Percentiles rank a stretch among this genome's conserved stretches.
These are phyloP conservation scores for Callionymus lyra DNA, from an alignment of 2,113 vertebrate genomes.

Conservation along the genomic window DNA sequence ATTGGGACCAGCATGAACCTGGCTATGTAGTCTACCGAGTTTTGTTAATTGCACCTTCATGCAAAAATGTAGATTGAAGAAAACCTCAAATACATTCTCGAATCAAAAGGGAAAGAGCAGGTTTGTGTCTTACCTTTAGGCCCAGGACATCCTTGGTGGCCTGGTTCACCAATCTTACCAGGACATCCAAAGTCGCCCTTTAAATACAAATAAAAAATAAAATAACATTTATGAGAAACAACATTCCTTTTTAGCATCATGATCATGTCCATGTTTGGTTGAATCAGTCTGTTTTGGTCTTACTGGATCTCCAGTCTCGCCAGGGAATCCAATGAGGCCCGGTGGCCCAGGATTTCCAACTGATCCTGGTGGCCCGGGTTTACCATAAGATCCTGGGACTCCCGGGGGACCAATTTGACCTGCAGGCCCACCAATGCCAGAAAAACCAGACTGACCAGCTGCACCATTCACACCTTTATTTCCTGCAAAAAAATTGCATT, in stretches of 20 bases:
- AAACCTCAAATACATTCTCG: too few species aligned
- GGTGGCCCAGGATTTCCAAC: constrained; percentile 47
- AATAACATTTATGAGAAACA: not conserved
- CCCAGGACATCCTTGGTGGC: constrained; percentile 40
- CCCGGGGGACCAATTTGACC: constrained; percentile 42
- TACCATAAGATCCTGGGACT: constrained; percentile 29
- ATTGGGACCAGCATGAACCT: too few species aligned
- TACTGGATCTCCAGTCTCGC: constrained; percentile 67
- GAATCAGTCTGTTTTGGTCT: constrained; percentile 7
- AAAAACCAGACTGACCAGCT: constrained; percentile 30
- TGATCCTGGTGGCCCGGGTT: constrained; percentile 44
- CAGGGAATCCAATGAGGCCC: constrained; percentile 63
- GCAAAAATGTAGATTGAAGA: not conserved
- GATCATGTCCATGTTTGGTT: not conserved
- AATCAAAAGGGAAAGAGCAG: not conserved
- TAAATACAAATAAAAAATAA: not conserved
- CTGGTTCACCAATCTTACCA: constrained; percentile 40
- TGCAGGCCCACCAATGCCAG: constrained; percentile 33
- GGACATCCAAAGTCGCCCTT: constrained; percentile 54
- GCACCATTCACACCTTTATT: constrained; percentile 41
- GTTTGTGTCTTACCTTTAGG: constrained; percentile 43
- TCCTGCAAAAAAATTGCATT: constrained; percentile 48
- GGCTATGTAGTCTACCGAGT: too few species aligned
- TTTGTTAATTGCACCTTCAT: too few species aligned
- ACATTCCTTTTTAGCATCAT: too few species aligned